These are phyloP conservation scores for Mimas tiliae DNA, from an alignment of 2,888 invertebrate genomes.

Conservation along the genomic window DNA sequence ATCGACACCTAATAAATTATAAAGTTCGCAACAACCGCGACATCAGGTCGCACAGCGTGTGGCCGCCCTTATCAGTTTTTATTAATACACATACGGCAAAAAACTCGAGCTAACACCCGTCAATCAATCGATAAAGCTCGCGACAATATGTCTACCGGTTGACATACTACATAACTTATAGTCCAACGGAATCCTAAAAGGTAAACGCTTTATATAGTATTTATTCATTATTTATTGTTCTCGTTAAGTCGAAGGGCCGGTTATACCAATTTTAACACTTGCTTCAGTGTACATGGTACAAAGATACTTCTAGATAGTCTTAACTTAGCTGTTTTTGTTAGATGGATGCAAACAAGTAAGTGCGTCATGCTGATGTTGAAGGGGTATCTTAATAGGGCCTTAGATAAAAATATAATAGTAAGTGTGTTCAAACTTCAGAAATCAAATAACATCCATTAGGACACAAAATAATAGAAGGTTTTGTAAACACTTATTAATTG, in stretches of 20 bases:
- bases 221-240: conserved; percentile 8
- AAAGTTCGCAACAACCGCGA: conserved; percentile 1
- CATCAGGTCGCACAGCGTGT: conserved; percentile 24
- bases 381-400: too few species aligned
- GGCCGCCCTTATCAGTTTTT: conserved; percentile 28
- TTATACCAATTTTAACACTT: neutral
- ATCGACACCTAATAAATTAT: conserved; percentile 9
- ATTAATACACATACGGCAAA: conserved; percentile 22
- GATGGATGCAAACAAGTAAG: too few species aligned
- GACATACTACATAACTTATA: conserved; percentile 44
- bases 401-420: too few species aligned
- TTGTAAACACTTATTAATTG: too few species aligned
- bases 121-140: conserved; percentile 45
- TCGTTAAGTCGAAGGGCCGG: conserved; percentile 15
- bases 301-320: too few species aligned
- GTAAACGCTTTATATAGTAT: conserved; percentile 27
- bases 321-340: too few species aligned
- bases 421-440: neutral
- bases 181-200: conserved; percentile 23
- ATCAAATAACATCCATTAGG: neutral
- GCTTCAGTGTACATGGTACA: too few species aligned
- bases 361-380: too few species aligned
- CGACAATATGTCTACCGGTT: conserved; percentile 50
- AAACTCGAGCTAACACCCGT: conserved; percentile 33
- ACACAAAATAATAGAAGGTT: neutral